phyloP scores from a whole-genome alignment of 2,797 vertebrate genomes.

The Tangara arthus region DNA sequence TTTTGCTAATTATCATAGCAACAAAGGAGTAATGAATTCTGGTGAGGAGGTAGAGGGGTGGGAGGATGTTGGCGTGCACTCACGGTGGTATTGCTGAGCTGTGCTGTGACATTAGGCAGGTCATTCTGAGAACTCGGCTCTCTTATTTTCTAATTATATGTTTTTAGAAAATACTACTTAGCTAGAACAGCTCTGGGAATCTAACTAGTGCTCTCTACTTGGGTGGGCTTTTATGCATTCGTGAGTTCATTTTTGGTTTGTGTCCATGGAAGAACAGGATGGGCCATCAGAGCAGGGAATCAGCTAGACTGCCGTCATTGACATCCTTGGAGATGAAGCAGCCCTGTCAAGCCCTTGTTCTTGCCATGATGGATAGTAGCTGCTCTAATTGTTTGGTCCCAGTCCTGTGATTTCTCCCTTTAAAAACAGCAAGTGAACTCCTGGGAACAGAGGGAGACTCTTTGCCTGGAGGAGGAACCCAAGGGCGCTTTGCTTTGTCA shows the following conservation, averaged over 20 bases:
- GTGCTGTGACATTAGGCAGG: neutral
- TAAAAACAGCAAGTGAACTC: neutral
- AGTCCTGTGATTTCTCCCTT: neutral
- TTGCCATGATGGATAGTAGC: neutral
- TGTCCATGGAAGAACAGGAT: neutral
- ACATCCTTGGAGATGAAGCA: neutral
- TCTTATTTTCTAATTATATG: neutral
- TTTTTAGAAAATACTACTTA: neutral
- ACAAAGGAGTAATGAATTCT: neutral
- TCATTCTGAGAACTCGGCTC: neutral
- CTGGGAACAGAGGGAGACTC: neutral
- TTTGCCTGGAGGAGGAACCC: neutral
- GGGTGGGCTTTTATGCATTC: neutral
- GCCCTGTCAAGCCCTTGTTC: neutral
- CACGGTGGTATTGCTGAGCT: fast-evolving
- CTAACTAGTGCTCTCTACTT: neutral
- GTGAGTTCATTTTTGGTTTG: fast-evolving
- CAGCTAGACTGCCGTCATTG: neutral
- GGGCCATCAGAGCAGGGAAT: fast-evolving
- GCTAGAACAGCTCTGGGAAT: neutral
- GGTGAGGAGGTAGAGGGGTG: neutral
- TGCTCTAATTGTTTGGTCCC: neutral
- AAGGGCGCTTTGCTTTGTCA: neutral
- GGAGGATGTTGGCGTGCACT: fast-evolving
- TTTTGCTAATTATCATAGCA: neutral